Conservation (phyloP, 2,888 invertebrate genomes). For the Sycophila texana region DNA sequence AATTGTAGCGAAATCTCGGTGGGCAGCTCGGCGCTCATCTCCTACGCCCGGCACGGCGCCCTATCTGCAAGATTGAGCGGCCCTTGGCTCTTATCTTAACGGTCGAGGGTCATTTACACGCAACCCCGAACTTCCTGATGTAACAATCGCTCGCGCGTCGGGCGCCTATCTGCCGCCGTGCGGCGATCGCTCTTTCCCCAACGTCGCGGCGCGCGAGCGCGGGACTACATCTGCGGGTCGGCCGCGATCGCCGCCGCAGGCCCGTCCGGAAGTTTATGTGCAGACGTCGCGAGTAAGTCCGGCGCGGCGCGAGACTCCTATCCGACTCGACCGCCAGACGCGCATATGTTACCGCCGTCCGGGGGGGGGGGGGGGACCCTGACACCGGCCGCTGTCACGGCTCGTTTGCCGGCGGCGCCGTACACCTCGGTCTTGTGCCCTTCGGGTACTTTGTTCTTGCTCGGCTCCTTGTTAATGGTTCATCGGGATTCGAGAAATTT, state of each 20-base stretch:
- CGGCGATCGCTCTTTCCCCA: slow-evolving; percentile 17
- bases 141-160: slow-evolving; percentile 33
- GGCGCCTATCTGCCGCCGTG: slow-evolving; percentile 1
- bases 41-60: slow-evolving; percentile 1
- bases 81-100: slow-evolving; percentile 59
- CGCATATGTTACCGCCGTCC: slow-evolving; percentile 8
- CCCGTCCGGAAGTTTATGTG: slow-evolving; percentile 14
- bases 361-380: neutral
- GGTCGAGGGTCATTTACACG: slow-evolving; percentile 61
- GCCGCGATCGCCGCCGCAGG: neutral
- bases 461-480: too few species aligned
- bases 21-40: slow-evolving; percentile 13
- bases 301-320: neutral
- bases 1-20: slow-evolving; percentile 13
- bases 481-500: too few species aligned
- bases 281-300: slow-evolving; percentile 27
- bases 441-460: too few species aligned
- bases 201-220: neutral
- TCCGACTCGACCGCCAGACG: slow-evolving; percentile 1
- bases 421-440: too few species aligned
- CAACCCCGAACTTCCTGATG: slow-evolving; percentile 57
- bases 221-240: neutral
- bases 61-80: slow-evolving; percentile 51
- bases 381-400: too few species aligned
- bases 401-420: too few species aligned